Base-by-base conservation (phyloP, 2,797 vertebrate species). In the Amniataba percoides region DNA sequence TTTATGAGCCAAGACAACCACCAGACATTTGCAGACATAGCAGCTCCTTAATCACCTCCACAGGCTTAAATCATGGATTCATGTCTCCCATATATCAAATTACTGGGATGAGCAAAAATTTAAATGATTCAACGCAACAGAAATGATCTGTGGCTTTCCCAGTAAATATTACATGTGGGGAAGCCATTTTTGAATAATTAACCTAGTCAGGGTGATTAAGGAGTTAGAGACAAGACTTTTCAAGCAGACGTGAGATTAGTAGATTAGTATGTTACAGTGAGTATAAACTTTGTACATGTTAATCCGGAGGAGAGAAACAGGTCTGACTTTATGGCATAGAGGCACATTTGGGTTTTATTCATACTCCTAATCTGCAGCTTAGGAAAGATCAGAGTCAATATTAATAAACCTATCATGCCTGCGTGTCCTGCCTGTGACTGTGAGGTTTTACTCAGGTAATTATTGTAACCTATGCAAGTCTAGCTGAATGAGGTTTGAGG, bases 261-360 rank as follows among this genome's bases (percentile, higher is more conserved):
- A 74, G 56, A 34, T 74, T 25, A 21, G 21, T 12, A 23, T 1
- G 11, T 65, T 18, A 13, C 4, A 27, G 2, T 10, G 14, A 36
- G 31, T 51, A 12, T 23, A 15, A 36, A 56, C 39, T 59, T 40
- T 61, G 39, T 11, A 61, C 5, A 56, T 48, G 11, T 59, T 43
- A 49, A 63, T 67, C 27, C 67, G 11, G 57, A 53, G 42, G 9
- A 8, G 10, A 46, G 3, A 49, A 55, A 78, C 52, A 8, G 58
- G 25, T 31, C 19, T 56, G 25, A 64, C 43, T 46, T 27, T 39
- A 23, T 43, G n/a, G 12, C 58, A 39, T 4, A 12, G 43, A 71
- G 36, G 46, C 25, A 57, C 15, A 71, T 13, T 45, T 15, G 11
- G 59, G 2, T 18, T 40, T 71, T 15, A 40, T 12, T 2, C 16